These are phyloP conservation scores for Rutpela maculata DNA, from an alignment of 2,888 invertebrate genomes.

Conservation along the genomic window DNA sequence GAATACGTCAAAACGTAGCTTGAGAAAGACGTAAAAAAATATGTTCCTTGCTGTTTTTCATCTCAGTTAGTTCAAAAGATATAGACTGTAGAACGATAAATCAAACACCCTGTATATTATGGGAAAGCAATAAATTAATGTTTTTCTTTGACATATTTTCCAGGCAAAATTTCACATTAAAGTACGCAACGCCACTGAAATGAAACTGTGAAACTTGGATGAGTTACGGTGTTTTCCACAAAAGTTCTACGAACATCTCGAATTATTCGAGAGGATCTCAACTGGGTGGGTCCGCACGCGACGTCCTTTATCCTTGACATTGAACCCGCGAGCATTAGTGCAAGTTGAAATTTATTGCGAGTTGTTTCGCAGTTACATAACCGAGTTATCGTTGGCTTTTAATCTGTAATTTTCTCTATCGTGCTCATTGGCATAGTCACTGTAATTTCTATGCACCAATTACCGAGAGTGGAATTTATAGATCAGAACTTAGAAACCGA, in stretches of 20 bases:
- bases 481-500: slow-evolving; percentile 22
- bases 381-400: slow-evolving; percentile 40
- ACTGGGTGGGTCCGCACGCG: slow-evolving; percentile 32
- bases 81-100: too few relatives aligned
- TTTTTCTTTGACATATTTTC: too few relatives aligned
- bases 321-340: slow-evolving; percentile 36
- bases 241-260: slow-evolving; percentile 34
- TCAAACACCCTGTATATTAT: too few relatives aligned
- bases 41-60: too few relatives aligned
- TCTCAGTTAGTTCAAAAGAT: too few relatives aligned
- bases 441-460: slow-evolving; percentile 39
- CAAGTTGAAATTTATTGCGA: slow-evolving; percentile 41
- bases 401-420: slow-evolving; percentile 44
- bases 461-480: slow-evolving; percentile 29
- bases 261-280: slow-evolving; percentile 9
- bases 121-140: too few relatives aligned
- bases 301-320: slow-evolving; percentile 43
- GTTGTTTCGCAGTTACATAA: slow-evolving; percentile 44
- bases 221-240: slow-evolving; percentile 43
- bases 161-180: background rate
- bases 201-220: background rate
- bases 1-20: too few relatives aligned
- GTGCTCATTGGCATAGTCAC: slow-evolving; percentile 29
- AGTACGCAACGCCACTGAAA: slow-evolving; percentile 28
- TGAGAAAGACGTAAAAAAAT: too few relatives aligned